These are phyloP conservation scores for Drosophila robusta DNA, from an alignment of 2,888 invertebrate species.

Conservation along the genomic window DNA sequence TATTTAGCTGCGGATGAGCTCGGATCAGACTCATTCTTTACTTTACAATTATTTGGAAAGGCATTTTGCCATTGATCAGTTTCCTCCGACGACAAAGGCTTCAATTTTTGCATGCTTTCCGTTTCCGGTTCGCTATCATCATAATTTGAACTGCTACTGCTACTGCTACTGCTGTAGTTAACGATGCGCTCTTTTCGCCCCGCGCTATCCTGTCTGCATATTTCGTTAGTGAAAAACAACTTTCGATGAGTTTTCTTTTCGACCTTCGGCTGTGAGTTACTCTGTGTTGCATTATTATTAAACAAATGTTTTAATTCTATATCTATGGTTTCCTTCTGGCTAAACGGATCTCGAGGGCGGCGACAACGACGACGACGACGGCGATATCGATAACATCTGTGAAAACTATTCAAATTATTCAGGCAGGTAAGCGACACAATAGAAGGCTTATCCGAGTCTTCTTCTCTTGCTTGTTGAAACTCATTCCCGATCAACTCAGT, in stretches of 20 bases:
- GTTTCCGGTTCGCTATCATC: constrained; percentile 43
- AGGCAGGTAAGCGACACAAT: constrained; percentile 9
- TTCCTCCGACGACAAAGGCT: background rate
- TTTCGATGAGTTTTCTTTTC: constrained; percentile 58
- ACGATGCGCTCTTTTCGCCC: constrained; percentile 58
- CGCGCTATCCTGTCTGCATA: constrained; percentile 42
- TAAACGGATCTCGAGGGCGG: constrained; percentile 5
- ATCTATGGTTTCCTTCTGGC: constrained; percentile 30
- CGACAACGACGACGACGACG: constrained; percentile 15
- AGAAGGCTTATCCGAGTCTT: background rate
- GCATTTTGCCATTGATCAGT: constrained; percentile 4
- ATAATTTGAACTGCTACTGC: constrained; percentile 57
- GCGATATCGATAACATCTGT: constrained; percentile 15
- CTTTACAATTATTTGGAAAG: constrained; percentile 20
- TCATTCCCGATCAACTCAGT: background rate
- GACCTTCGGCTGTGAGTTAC: background rate
- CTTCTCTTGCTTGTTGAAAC: background rate
- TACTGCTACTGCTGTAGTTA: constrained; percentile 74
- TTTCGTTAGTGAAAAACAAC: constrained; percentile 77
- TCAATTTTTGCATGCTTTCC: background rate
- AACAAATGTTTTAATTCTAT: constrained; percentile 60
- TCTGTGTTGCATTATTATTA: constrained; percentile 8
- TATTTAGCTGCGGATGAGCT: constrained; percentile 15
- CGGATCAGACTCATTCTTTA: constrained; percentile 57
- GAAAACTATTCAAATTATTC: constrained; percentile 17